Base-by-base conservation (phyloP, 1,140 invertebrate genomes). In the Polypedilum pembai region DNA sequence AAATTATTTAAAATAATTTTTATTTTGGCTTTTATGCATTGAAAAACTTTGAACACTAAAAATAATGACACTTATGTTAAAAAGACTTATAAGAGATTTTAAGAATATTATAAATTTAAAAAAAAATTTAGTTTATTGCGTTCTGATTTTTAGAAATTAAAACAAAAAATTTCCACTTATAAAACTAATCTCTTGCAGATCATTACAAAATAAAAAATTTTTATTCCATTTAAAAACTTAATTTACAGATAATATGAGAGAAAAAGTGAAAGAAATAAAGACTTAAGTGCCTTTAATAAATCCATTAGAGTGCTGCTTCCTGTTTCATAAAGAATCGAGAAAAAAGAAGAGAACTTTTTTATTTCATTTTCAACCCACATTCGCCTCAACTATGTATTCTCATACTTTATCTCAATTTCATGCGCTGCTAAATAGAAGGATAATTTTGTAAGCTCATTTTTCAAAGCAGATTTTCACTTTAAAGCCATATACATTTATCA, bases 281-380 rank as follows among this genome's bases (percentile, higher is more conserved):
- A 56, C 12, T 56, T 56, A 56, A 56, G 45, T 56, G 45, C 45
- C 45, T 56, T 56, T 56, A 56, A 56, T 56, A 56, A 56, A 56
- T 56, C 45, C 45, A 56, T 56, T 56, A 56, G 45, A n/a, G 45
- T n/a, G 8, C 24, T 33, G 24, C 12, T 56, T 56, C 45, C 45
- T 56, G 45, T n/a, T 12, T 56, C 45, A 56, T n/a, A n/a, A n/a
- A 56, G 45, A 56, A 56, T n/a, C 12, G 12, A n/a, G 12, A n/a
- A 12, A 15, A 15, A 8, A 56, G 15, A 56, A 12, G n/a, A 56
- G 3, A 45, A 1, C 12, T 56, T n/a, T 56, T 56, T 56, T 56
- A 56, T 15, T 33, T 1, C 12, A 56, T n/a, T n/a, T n/a, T 3
- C 45, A 56, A 56, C 45, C 45, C 45, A 56, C 45, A 56, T 56